These are phyloP conservation scores for Emydocephalus ijimae DNA, from an alignment of 2,113 vertebrate genomes.

Conservation along the genomic window DNA sequence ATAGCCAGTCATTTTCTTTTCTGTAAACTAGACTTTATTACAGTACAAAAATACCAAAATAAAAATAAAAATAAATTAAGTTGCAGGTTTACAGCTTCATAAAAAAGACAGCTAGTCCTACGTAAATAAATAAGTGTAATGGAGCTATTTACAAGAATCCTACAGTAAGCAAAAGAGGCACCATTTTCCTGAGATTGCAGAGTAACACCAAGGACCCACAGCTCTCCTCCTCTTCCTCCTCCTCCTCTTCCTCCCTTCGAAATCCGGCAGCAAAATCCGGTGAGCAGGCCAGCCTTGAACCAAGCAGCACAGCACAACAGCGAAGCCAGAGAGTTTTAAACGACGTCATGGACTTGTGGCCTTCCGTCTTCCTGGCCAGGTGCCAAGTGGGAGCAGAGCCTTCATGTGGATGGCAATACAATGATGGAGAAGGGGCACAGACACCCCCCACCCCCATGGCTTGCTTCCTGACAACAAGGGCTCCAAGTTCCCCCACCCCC, in stretches of 20 bases:
- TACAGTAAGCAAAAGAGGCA: background rate
- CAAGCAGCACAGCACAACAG: background rate
- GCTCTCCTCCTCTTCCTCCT: background rate
- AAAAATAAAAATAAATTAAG: slow-evolving; percentile 6
- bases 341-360: no score
- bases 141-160: background rate
- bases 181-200: background rate
- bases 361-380: background rate
- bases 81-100: background rate
- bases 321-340: no score
- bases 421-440: background rate
- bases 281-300: background rate
- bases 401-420: no score
- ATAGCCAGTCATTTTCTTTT: background rate
- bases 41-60: background rate
- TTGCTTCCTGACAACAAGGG: background rate
- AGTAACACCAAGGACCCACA: background rate
- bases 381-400: background rate
- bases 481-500: background rate
- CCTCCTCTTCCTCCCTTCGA: background rate
- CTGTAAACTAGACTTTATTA: background rate
- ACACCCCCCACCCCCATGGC: background rate
- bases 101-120: background rate
- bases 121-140: background rate
- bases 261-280: background rate